A percentile compares a stretch with the other conserved stretches of the same genome.
Conservation (phyloP, 2,797 vertebrate species). For the Aythya fuligula region DNA sequence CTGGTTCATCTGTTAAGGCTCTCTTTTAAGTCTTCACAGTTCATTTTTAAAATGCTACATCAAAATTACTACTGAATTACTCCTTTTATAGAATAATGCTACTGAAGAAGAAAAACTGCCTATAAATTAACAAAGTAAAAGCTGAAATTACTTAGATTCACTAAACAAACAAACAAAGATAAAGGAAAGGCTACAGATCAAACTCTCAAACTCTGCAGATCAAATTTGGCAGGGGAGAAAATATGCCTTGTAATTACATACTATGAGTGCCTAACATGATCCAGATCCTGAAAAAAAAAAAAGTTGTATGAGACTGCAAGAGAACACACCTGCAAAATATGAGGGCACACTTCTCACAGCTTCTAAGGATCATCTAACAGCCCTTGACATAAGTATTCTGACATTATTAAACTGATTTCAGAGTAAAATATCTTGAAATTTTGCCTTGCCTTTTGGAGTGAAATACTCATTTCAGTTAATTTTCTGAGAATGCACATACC, state of each 20-base stretch:
- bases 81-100: background rate
- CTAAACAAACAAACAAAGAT: background rate
- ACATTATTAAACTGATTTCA: background rate
- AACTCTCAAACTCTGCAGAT: background rate
- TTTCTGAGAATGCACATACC: background rate
- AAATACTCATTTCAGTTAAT: background rate
- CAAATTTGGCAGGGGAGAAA: background rate
- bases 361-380: background rate
- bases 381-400: background rate
- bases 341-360: background rate
- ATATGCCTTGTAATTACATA: background rate
- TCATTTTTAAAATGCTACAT: conserved; percentile 3
- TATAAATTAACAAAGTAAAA: background rate
- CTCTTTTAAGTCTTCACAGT: background rate
- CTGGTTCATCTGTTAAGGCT: background rate
- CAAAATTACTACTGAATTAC: background rate
- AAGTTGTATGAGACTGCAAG: fast-evolving
- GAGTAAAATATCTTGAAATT: background rate
- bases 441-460: background rate
- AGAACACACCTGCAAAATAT: background rate
- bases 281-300: background rate
- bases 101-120: background rate
- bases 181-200: background rate
- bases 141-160: background rate
- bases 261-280: background rate